phyloP scores from a whole-genome alignment of 2,888 invertebrate species.

The Campaea margaritaria region DNA sequence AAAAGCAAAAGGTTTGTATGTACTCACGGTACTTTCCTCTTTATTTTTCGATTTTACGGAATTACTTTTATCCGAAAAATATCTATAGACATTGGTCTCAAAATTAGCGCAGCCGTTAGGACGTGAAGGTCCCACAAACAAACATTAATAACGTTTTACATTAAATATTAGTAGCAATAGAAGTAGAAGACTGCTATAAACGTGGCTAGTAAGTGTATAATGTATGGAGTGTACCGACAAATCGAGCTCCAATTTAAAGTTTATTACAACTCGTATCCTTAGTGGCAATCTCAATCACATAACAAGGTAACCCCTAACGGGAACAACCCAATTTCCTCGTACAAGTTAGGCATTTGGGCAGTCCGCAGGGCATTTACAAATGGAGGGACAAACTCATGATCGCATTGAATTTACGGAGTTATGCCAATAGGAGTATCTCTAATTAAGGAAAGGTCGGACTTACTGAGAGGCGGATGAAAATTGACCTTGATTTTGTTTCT shows the following conservation, averaged over 20 bases:
- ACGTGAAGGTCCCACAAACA: no score
- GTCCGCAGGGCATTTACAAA: constrained; percentile 77
- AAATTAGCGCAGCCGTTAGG: no score
- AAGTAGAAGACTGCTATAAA: no score
- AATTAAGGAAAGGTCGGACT: constrained; percentile 22
- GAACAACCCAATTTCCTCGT: constrained; percentile 80
- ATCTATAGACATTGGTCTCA: no score
- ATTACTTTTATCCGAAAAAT: no score
- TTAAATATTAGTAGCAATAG: no score
- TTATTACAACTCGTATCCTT: constrained; percentile 51
- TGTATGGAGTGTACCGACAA: constrained; percentile 37
- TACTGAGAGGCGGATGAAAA: constrained; percentile 9
- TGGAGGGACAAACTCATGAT: constrained; percentile 72
- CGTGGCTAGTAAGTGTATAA: no score
- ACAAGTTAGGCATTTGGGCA: constrained; percentile 76
- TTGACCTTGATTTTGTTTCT: no score
- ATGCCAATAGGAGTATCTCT: constrained; percentile 24
- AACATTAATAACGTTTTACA: no score
- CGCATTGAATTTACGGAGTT: constrained; percentile 68
- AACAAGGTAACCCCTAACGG: constrained; percentile 71
- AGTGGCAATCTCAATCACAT: constrained; percentile 74
- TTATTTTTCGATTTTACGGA: no score
- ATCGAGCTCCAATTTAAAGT: constrained; percentile 48
- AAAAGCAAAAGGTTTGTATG: no score
- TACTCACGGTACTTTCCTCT: no score